Conservation (phyloP, 1,140 invertebrate genomes). For the Phymastichus coffea region DNA sequence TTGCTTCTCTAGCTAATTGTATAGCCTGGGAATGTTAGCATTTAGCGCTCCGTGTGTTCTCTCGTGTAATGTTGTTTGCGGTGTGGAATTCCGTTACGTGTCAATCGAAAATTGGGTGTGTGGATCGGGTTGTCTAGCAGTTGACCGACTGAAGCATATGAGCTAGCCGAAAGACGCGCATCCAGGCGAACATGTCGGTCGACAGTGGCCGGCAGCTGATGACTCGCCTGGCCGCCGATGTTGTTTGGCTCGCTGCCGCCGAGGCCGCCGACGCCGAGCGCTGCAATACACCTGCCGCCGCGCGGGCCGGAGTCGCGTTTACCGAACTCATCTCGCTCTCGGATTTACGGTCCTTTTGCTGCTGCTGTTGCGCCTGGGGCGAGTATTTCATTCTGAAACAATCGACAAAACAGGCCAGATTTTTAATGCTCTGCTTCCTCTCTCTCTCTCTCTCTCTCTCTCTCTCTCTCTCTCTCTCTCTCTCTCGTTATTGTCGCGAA, state of each 20-base stretch:
- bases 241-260: slow-evolving; percentile 19
- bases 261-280: slow-evolving; percentile 29
- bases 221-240: slow-evolving; percentile 28
- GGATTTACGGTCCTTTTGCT: slow-evolving; percentile 50
- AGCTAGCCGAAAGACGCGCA: slow-evolving; percentile 52
- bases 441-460: no score
- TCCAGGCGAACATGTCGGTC: slow-evolving; percentile 53
- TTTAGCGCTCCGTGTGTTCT: no score
- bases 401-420: slow-evolving; percentile 32
- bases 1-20: no score
- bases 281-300: slow-evolving; percentile 20
- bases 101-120: no score
- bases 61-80: no score
- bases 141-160: slow-evolving; percentile 49
- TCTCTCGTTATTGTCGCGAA: no score
- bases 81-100: no score
- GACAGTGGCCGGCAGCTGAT: slow-evolving; percentile 35
- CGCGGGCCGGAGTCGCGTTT: slow-evolving; percentile 38
- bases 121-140: slow-evolving; percentile 45
- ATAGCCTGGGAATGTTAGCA: no score
- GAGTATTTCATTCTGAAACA: slow-evolving; percentile 52
- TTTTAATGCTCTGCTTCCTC: slow-evolving; percentile 51
- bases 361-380: slow-evolving; percentile 50
- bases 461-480: no score
- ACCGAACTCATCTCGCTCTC: slow-evolving; percentile 48